phyloP scores from a whole-genome alignment of 2,888 invertebrate genomes.

The Tenthredo livida region DNA sequence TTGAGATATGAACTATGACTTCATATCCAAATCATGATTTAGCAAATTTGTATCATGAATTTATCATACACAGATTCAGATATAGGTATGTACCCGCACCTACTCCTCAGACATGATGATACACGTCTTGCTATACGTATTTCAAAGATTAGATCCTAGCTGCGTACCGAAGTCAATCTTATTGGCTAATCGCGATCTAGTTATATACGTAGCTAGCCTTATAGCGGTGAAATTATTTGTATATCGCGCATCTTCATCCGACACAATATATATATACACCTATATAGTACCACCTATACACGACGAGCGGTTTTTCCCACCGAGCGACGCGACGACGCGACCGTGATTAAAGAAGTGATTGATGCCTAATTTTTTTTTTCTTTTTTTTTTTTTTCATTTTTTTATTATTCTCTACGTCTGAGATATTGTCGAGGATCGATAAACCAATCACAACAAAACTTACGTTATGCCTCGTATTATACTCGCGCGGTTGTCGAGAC shows the following conservation, averaged over 20 bases:
- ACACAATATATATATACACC: no score
- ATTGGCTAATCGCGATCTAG: background rate
- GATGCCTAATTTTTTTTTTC: background rate
- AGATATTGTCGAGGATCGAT: slow-evolving; percentile 5
- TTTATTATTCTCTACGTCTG: background rate
- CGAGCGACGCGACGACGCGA: slow-evolving; percentile 1
- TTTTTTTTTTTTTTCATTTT: background rate
- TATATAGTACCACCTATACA: background rate
- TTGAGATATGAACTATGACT: background rate
- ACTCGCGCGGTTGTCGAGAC: background rate
- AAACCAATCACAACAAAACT: slow-evolving; percentile 22
- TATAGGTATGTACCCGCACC: no score
- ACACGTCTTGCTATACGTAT: background rate
- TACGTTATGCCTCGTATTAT: background rate
- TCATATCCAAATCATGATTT: no score
- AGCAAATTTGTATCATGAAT: background rate
- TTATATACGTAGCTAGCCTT: background rate
- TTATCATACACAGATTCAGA: background rate
- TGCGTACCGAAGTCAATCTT: background rate
- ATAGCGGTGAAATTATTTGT: background rate
- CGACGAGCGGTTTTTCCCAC: slow-evolving; percentile 22
- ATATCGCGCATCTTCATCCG: slow-evolving; percentile 8
- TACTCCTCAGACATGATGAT: background rate
- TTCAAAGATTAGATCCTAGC: background rate
- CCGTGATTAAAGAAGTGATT: slow-evolving; percentile 9